A percentile compares a stretch with the other conserved stretches of the same genome.
Conservation (phyloP, 2,888 invertebrate genomes). For the Biston betularia region DNA sequence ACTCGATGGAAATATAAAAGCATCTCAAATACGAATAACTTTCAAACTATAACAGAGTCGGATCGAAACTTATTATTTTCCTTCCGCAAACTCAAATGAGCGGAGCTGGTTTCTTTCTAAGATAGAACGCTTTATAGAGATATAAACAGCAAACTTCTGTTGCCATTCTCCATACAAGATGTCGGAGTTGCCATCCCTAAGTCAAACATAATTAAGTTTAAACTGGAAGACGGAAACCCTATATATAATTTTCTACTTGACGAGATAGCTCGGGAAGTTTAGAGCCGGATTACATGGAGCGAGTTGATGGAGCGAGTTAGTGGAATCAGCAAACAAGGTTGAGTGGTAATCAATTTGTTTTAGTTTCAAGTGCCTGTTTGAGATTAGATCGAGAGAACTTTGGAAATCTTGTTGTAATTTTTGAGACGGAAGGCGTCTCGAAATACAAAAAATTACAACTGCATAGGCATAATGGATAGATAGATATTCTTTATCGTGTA, state of each 20-base stretch:
- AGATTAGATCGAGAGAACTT: conserved; percentile 8
- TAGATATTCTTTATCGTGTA: no score
- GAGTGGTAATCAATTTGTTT: conserved; percentile 23
- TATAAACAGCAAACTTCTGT: conserved; percentile 14
- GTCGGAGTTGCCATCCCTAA: conserved; percentile 32
- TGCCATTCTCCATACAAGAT: conserved; percentile 16
- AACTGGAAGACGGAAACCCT: conserved; percentile 50
- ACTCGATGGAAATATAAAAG: conserved; percentile 4
- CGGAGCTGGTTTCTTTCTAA: conserved; percentile 7
- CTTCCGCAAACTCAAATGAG: conserved; percentile 19
- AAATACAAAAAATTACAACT: no score
- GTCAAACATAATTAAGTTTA: conserved; percentile 58
- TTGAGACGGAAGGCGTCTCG: no score
- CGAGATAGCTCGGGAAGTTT: conserved; percentile 43
- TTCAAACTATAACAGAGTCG: background rate
- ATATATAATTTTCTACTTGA: conserved; percentile 61
- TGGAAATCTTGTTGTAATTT: conserved; percentile 2
- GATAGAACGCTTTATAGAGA: conserved; percentile 9
- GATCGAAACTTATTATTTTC: conserved; percentile 22
- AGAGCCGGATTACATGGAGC: conserved; percentile 25
- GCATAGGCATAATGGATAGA: no score
- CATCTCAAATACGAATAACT: conserved; percentile 8
- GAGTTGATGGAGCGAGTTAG: conserved; percentile 28
- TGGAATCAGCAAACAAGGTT: conserved; percentile 25
- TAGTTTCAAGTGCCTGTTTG: conserved; percentile 15